These are phyloP conservation scores for Hypotaenidia okinawae DNA, from an alignment of 2,797 vertebrate genomes.

Conservation along the genomic window DNA sequence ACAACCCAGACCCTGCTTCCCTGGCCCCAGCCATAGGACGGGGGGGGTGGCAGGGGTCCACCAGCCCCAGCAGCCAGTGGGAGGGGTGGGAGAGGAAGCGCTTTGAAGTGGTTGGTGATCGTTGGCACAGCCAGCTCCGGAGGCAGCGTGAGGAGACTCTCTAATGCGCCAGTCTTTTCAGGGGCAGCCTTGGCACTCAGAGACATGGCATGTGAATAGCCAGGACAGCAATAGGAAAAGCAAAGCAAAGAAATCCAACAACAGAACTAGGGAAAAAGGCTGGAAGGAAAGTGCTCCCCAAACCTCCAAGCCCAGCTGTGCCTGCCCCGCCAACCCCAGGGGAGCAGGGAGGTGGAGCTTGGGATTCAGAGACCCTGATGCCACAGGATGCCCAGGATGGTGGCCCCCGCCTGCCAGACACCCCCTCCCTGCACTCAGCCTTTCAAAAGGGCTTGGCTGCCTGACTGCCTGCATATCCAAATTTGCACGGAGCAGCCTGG, in stretches of 20 bases:
- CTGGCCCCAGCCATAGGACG: not conserved
- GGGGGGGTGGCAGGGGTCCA: not conserved
- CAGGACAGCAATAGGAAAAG: conserved; percentile 57
- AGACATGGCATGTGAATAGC: conserved; percentile 54
- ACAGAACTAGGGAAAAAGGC: conserved; percentile 38
- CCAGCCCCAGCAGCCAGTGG: not conserved
- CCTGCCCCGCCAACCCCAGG: not conserved
- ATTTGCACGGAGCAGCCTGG: not conserved
- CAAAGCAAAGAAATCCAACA: conserved; percentile 57
- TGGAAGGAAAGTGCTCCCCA: conserved; percentile 54
- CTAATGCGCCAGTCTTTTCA: conserved; percentile 51
- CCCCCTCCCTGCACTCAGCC: not conserved
- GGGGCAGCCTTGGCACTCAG: conserved; percentile 52
- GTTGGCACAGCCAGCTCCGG: conserved; percentile 55
- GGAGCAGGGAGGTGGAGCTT: not conserved
- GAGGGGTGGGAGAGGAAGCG: conserved; percentile 58
- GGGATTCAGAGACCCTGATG: not conserved
- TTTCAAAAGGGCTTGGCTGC: conserved; percentile 54
- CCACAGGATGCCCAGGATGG: not conserved
- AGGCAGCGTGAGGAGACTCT: conserved; percentile 48
- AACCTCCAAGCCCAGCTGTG: conserved; percentile 34
- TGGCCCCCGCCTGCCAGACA: not conserved
- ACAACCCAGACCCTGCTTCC: not conserved
- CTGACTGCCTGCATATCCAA: not conserved
- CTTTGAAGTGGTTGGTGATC: conserved; percentile 57